Base-by-base conservation (phyloP, 2,113 vertebrate species). In the Triplophysa tibetana region DNA sequence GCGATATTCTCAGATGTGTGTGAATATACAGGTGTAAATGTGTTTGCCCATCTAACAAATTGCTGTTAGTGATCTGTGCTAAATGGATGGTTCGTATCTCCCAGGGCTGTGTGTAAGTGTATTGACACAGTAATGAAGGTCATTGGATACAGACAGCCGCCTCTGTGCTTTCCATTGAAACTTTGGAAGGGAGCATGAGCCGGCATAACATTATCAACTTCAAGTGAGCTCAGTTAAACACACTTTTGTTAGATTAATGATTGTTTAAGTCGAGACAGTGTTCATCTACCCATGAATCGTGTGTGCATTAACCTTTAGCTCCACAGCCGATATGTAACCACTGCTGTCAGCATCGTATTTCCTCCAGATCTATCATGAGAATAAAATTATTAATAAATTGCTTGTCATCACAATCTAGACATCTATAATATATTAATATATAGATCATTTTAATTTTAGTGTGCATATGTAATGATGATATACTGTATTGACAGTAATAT, bases 321-420 rank as follows among this genome's bases (percentile, higher is more conserved):
- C 97, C 1, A 89, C 85, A 29, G 95, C 93, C 29, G 96, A 98
- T 86, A 99, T 97, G 87, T 95, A 99, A 67, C 97, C 98, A 79
- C 97, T 99, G 93, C 95, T 93, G 87, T 99, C 97, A 0, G 93
- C 89, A 33, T 99, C 97, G 0, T 99, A 98, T 86, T 93, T 96
- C 81, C 95, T 95, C 97, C 97, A 99, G 83, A 98, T 98, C 98
- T 99, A 81, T 78, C 90, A n/a, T 1, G 62, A 69, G 54, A 80
- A 41, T 24, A 24, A 24, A 24, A 24, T 24, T 24, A 24, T 38
- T 38, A 5, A 45, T 45, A 21, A 58, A n/a, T 14, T 6, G 4
- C 14, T 14, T 52, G 13, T 19, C n/a, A 21, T 58, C 10, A 12
- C 43, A 45, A 12, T 45, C 16, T 10, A 10, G 54, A n/a, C 7